Evolutionary conservation across 1,140 invertebrate species (phyloP), one percentile per base, ranked within the genome.

Genomic region (Pseudomyrmex pallidus): DNA sequence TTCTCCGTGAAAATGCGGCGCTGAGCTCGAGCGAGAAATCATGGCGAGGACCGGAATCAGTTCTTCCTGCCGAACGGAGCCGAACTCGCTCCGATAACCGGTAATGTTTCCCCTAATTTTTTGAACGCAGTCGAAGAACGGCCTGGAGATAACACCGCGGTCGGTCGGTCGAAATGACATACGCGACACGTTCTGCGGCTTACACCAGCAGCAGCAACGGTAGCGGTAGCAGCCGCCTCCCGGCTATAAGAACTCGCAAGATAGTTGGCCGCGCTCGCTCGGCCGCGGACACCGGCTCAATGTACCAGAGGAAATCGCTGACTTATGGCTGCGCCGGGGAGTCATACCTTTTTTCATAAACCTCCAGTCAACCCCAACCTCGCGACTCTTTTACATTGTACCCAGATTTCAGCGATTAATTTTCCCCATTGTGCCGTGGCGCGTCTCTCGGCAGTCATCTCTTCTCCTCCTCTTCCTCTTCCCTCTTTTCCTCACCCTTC

Each of bases 361-460:
- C 89, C 89, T 74, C 83, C 85, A 89, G 85, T 91, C 85, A 90
- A 87, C 85, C 87, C 90, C 88, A 85, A 87, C 88, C 90, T 87
- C 90, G 86, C 85, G 83, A 89, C 91, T 93, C 92, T 94, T 94
- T 94, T 92, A 92, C 92, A 93, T 93, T 92, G 92, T 94, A 92
- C 91, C 92, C 92, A 94, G 93, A 93, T 94, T 93, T 93, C 90
- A 93, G 92, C 91, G 93, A 94, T 94, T 94, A 94, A 94, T 94
- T 93, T 91, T 92, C 83, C 89, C 90, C 92, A 90, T 91, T 91
- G 89, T 92, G 91, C 82, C 82, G 70, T 70, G 66, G 82, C 86
- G 84, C 83, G 83, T 89, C 86, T 89, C 83, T 86, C 88, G 66
- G 76, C 85, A 63, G 62, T 67, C 77, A 86, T n/a, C 61, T 15